These are phyloP conservation scores for Pteropus rufus DNA, from an alignment of 2,797 vertebrate species.

Conservation along the genomic window DNA sequence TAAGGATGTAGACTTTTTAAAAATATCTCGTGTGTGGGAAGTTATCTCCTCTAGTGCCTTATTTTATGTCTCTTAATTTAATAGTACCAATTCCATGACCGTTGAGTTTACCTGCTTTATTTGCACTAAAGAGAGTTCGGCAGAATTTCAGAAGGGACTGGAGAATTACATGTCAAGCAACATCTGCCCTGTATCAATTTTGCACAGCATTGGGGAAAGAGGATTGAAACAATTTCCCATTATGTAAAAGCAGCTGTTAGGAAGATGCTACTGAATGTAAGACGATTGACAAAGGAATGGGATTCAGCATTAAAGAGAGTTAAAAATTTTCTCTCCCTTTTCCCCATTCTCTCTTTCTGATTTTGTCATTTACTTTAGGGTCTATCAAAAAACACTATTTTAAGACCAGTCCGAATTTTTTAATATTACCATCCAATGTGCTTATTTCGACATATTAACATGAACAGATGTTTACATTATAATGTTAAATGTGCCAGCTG, in stretches of 20 bases:
- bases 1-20: constrained; percentile 47
- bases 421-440: constrained; percentile 70
- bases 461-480: constrained; percentile 80
- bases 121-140: constrained; percentile 80
- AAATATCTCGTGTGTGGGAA: constrained; percentile 64
- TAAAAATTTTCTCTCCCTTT: constrained; percentile 27
- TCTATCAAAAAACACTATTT: constrained; percentile 59
- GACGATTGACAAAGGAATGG: not conserved
- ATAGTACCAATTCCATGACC: constrained; percentile 76
- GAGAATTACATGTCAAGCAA: constrained; percentile 71
- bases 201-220: constrained; percentile 44
- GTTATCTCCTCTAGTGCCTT: constrained; percentile 74
- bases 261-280: constrained; percentile 29
- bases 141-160: constrained; percentile 78
- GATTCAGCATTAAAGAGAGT: not conserved
- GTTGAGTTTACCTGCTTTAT: constrained; percentile 80
- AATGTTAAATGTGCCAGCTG: constrained; percentile 78
- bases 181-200: constrained; percentile 55
- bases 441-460: constrained; percentile 74
- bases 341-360: not conserved
- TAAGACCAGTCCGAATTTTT: constrained; percentile 65
- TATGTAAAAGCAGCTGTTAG: constrained; percentile 62
- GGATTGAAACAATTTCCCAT: constrained; percentile 48
- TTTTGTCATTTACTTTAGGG: not conserved
- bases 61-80: constrained; percentile 76